Base-by-base conservation (phyloP, 2,113 vertebrate genomes). In the Leptosomus discolor region DNA sequence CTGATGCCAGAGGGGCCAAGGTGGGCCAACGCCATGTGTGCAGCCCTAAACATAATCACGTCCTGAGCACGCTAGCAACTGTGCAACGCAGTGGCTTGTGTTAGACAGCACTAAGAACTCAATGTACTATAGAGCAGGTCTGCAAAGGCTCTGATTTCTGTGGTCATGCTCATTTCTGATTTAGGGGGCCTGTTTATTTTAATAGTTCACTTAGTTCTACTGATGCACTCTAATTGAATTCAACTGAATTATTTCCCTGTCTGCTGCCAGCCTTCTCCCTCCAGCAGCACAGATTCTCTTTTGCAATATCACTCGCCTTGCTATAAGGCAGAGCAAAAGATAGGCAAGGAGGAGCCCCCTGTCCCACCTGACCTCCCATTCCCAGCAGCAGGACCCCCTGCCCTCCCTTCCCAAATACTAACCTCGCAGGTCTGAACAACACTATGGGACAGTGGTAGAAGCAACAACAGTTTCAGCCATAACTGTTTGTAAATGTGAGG, bases 161-260 rank as follows among this genome's bases (percentile, higher is more conserved):
- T 67, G 76, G 10, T 67, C 41, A 19, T 76, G 53, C 37, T n/a
- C 41, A 30, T 45, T 85, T 60, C 63, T 73, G 82, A 53, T 73
- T 65, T 63, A 83, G 46, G 41, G 23, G 24, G 32, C 16, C 57
- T 85, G 60, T 76, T 91, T 90, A 48, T 92, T 91, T 90, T 87
- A 91, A 75, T 82, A 79, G 39, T 57, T 90, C 58, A 30, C 57
- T 91, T 92, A 45, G 57, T 68, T 80, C 65, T 76, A 14, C 88
- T 79, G 82, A 57, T 83, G 81, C 64, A 45, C 26, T 85, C 24
- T 88, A 88, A 95, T 50, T 88, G 41, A 95, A 80, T 95, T 93
- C 61, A 82, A 48, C 50, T 32, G 48, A 75, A 73, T 78, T 81
- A 78, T 51, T 85, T 93, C 65, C 57, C 65, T 68, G 23, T 56